phyloP scores from a whole-genome alignment of 2,888 invertebrate genomes.

The Erebia aethiops region DNA sequence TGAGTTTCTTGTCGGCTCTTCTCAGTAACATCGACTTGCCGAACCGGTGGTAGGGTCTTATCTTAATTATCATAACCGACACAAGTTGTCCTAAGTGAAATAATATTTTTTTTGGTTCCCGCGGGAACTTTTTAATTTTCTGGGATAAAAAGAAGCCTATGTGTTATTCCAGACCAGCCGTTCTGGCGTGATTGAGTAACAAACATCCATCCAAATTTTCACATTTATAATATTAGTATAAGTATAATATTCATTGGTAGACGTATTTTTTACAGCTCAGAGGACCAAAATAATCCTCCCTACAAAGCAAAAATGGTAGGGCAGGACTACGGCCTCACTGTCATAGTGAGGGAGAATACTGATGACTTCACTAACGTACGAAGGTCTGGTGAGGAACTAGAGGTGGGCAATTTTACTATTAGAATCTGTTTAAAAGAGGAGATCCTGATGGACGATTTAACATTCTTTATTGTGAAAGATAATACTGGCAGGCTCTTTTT shows the following conservation, averaged over 20 bases:
- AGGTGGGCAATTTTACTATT: slow-evolving; percentile 55
- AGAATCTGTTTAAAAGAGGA: neutral
- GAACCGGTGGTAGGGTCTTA: too few species aligned
- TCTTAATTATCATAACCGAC: too few species aligned
- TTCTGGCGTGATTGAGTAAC: neutral
- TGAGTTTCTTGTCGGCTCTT: too few species aligned
- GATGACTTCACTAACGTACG: slow-evolving; percentile 79
- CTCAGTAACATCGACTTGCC: too few species aligned
- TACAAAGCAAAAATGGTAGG: slow-evolving; percentile 45
- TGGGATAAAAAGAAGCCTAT: too few species aligned
- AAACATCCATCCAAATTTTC: too few species aligned
- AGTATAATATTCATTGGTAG: neutral
- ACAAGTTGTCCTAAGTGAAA: too few species aligned
- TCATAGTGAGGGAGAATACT: slow-evolving; percentile 73
- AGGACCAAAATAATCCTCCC: slow-evolving; percentile 40
- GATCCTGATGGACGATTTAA: neutral
- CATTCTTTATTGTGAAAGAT: too few species aligned
- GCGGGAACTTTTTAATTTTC: too few species aligned
- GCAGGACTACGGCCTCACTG: slow-evolving; percentile 70
- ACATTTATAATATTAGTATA: neutral
- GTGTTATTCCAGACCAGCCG: neutral
- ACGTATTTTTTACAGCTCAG: slow-evolving; percentile 37
- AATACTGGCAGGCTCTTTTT: too few species aligned
- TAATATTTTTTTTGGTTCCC: too few species aligned
- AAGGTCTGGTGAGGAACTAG: slow-evolving; percentile 71